Base-by-base conservation (phyloP, 1,140 invertebrate species). In the Leptonema lineaticorne region DNA sequence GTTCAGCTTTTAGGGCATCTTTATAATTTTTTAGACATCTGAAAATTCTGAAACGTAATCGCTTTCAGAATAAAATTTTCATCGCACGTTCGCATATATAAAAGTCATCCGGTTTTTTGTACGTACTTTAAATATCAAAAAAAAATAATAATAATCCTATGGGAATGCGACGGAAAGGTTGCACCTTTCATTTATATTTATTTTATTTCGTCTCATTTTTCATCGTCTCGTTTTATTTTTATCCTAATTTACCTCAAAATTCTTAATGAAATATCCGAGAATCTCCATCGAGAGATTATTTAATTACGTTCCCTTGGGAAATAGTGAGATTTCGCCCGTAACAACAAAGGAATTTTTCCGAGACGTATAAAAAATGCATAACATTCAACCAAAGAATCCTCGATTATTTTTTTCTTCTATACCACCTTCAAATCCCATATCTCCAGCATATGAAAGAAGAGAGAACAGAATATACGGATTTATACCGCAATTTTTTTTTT, bases 251-350 rank as follows among this genome's bases (percentile, higher is more conserved):
- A 16, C 27, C 16, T 33, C n/a, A 37, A 59, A 59, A 59, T 59
- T 30, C 57, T 59, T 59, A 59, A 59, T 59, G 57, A 59, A 59
- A 59, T 59, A 59, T 59, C 33, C 33, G 57, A 59, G 57, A 59
- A 28, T 59, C 57, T 27, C 57, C 28, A 20, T 22, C 6, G 28
- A 11, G 24, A 59, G 57, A 59, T 59, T 59, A 59, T 59, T 33
- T 59, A 59, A 59, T 59, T 59, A 59, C 57, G 57, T 30, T 59
- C 57, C 30, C 57, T 30, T 11, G 57, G 57, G 57, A 59, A 59
- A 37, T 29, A 11, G n/a, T 59, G 57, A 33, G 57, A 59, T 59
- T 59, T 59, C 18, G 53, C 14, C n/a, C 28, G 53, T 18, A 53
- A 28, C 30, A 24, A 18, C 28, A 16, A 9, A 30, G 18, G 57